phyloP scores from a whole-genome alignment of 2,797 vertebrate genomes.

The Enteromius mattozi region DNA sequence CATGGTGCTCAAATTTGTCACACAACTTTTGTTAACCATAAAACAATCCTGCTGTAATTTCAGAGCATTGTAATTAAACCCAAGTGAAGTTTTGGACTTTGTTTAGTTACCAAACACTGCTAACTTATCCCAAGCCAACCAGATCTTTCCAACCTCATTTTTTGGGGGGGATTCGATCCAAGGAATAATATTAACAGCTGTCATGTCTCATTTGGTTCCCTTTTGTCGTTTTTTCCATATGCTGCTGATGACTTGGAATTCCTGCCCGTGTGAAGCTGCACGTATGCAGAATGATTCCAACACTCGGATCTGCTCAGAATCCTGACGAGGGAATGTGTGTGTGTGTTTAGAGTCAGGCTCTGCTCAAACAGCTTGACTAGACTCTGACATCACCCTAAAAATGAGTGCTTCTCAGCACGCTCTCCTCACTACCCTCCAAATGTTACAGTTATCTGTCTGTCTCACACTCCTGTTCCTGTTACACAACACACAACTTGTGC shows the following conservation, averaged over 20 bases:
- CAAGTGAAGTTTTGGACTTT: background rate
- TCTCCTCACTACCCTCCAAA: background rate
- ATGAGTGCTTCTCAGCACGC: constrained; percentile 2
- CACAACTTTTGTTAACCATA: background rate
- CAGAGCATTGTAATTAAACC: background rate
- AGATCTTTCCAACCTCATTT: background rate
- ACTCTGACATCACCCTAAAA: constrained; percentile 27
- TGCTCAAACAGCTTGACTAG: constrained; percentile 19
- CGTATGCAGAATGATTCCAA: constrained; percentile 45
- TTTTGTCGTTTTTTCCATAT: constrained; percentile 36
- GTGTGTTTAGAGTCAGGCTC: constrained; percentile 15
- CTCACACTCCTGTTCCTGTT: background rate
- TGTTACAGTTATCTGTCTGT: background rate
- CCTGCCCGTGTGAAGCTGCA: constrained; percentile 52
- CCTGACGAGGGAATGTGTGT: background rate
- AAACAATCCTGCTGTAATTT: background rate
- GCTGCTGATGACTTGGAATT: constrained; percentile 32
- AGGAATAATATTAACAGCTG: constrained; percentile 28
- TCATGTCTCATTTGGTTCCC: background rate
- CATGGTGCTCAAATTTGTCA: background rate
- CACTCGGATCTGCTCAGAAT: constrained; percentile 13
- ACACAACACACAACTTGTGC: background rate
- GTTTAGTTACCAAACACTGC: background rate
- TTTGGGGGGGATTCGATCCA: background rate
- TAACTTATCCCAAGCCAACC: background rate